phyloP scores from a whole-genome alignment of 64 coral and sea anemone genomes.

The Astreopora myriophthalma region DNA sequence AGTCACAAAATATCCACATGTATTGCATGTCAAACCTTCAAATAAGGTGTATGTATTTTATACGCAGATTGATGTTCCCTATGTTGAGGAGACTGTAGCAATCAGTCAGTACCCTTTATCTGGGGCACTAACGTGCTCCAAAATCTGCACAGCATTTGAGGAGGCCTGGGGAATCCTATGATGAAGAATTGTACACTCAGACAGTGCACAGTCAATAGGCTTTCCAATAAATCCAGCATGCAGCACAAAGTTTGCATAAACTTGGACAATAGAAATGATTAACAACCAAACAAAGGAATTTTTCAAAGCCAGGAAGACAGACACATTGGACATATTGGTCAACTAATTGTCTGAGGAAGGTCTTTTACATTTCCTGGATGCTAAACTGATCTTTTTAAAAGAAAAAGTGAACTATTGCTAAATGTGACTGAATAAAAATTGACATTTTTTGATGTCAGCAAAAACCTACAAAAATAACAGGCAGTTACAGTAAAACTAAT shows the following conservation, averaged over 20 bases:
- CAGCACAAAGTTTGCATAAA: neutral
- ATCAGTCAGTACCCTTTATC: constrained; percentile 96
- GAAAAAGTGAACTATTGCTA: no score
- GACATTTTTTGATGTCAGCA: no score
- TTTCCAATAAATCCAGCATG: neutral
- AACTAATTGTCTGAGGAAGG: neutral
- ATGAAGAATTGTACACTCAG: neutral
- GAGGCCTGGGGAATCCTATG: constrained; percentile 96
- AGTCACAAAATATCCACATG: no score
- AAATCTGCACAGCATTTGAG: constrained; percentile 96
- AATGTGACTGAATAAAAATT: no score
- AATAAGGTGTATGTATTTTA: neutral
- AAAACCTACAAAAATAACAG: no score
- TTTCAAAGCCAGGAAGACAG: neutral
- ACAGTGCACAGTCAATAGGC: neutral
- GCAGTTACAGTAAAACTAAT: no score
- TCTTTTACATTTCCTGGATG: no score
- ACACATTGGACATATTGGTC: neutral
- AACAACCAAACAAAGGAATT: neutral
- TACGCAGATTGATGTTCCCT: constrained; percentile 86
- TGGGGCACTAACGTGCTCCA: constrained; percentile 89
- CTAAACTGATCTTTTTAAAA: no score
- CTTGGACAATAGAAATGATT: neutral
- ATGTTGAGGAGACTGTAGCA: constrained; percentile 88
- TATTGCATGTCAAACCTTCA: no score